These are phyloP conservation scores for Siphlonurus alternatus DNA, from an alignment of 2,888 invertebrate genomes.

Conservation along the genomic window DNA sequence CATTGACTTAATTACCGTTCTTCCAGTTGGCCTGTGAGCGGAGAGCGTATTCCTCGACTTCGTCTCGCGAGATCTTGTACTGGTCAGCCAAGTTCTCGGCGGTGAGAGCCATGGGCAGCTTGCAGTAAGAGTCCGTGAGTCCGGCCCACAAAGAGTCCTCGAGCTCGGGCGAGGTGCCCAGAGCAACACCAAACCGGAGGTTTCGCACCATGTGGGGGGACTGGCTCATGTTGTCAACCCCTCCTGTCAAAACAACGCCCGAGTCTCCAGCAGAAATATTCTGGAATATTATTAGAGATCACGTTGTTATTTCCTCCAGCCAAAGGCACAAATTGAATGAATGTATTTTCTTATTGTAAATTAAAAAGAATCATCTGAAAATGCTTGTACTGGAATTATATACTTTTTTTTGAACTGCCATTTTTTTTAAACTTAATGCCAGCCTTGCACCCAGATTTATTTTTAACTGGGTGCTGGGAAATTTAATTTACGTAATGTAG, in stretches of 20 bases:
- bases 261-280: constrained; percentile 75
- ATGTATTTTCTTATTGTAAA: neutral
- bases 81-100: constrained; percentile 85
- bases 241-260: constrained; percentile 76
- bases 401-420: too few relatives aligned
- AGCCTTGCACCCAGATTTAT: too few relatives aligned
- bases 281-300: constrained; percentile 31
- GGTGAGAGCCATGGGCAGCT: constrained; percentile 89
- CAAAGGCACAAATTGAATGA: neutral
- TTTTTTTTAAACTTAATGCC: too few relatives aligned
- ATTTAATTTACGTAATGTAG: too few relatives aligned
- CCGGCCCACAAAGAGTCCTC: constrained; percentile 86
- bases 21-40: constrained; percentile 80
- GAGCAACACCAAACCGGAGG: constrained; percentile 70
- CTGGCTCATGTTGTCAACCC: constrained; percentile 92
- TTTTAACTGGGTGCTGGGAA: too few relatives aligned
- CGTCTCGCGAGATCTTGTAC: constrained; percentile 60
- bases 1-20: constrained; percentile 35
- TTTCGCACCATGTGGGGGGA: constrained; percentile 72
- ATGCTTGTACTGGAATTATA: too few relatives aligned
- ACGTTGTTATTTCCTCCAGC: neutral
- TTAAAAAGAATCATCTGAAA: too few relatives aligned
- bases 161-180: constrained; percentile 58
- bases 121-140: constrained; percentile 74
- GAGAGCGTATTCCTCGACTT: constrained; percentile 72